Base-by-base conservation (phyloP, 1,140 invertebrate species). In the Caenorhabditis brenneri region DNA sequence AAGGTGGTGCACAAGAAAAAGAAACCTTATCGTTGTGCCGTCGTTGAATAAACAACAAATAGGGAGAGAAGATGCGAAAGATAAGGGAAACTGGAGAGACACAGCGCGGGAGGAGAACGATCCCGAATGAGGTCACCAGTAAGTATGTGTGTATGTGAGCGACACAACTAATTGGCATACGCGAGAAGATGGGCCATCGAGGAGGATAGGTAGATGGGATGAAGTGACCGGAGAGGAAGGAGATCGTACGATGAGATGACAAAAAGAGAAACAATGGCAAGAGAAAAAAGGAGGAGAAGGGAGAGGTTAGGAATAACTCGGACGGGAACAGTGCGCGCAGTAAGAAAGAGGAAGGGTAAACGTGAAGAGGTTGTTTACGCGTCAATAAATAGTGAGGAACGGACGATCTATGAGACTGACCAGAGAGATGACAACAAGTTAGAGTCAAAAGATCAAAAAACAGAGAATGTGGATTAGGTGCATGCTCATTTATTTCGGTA, bases 11-110 rank as follows among this genome's bases (percentile, higher is more conserved):
- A 42, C 12, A 42, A 42, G 65, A 31, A 74, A 42, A 74, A 74
- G 65, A 74, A 74, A 74, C 65, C 65, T 74, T 74, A 74, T 74
- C 65, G 65, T 42, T 74, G 65, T 74, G 65, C 65, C 36, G n/a
- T 24, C 36, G 65, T 46, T 42, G n/a, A 74, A 42, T 74, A 74
- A 74, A 74, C 36, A 74, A 65, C 65, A 1, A 74, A 24, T 74
- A 15, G 24, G 36, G 19, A 24, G 15, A 0, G 15, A 2, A 22
- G 24, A 10, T 1, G 19, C 10, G 2, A 42, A 15, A 74, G 19
- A 74, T 29, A 36, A 15, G 1, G 19, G 9, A 27, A 10, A 42
- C n/a, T 4, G 2, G n/a, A 24, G 65, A 46, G 36, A 74, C 65
- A 36, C 65, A 74, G 65, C 15, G 7, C 7, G 19, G 42, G n/a